phyloP scores from a whole-genome alignment of 2,113 vertebrate species.

The Rhizomys pruinosus region DNA sequence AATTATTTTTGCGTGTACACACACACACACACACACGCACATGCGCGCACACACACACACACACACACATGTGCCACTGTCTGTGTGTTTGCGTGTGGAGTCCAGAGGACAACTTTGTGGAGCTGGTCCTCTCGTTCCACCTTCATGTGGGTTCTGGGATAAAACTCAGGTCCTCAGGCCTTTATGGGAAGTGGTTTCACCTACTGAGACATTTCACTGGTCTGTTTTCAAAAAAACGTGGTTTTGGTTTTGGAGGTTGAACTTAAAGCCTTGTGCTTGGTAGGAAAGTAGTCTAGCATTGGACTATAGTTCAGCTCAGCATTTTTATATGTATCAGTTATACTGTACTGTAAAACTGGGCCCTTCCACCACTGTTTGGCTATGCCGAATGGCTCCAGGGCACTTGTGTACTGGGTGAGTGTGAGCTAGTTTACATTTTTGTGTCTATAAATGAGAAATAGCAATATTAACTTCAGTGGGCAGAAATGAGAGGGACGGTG shows the following conservation, averaged over 20 bases:
- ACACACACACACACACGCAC: no score
- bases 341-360: neutral
- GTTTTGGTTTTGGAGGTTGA: neutral
- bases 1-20: neutral
- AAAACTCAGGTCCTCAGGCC: neutral
- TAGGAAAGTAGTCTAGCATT: neutral
- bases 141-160: neutral
- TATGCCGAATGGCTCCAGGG: neutral
- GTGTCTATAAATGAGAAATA: neutral
- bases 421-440: neutral
- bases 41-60: no score
- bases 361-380: accelerated
- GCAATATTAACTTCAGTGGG: neutral
- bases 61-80: no score
- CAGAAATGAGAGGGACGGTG: neutral
- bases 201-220: neutral
- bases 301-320: no score
- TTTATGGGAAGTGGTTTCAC: no score
- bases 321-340: neutral
- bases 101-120: neutral
- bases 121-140: neutral
- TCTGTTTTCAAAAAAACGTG: neutral
- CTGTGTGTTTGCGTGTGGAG: neutral
- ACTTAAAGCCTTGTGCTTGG: neutral
- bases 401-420: neutral